These are phyloP conservation scores for Psilopsiagon aurifrons DNA, from an alignment of 2,113 vertebrate species.

Conservation along the genomic window DNA sequence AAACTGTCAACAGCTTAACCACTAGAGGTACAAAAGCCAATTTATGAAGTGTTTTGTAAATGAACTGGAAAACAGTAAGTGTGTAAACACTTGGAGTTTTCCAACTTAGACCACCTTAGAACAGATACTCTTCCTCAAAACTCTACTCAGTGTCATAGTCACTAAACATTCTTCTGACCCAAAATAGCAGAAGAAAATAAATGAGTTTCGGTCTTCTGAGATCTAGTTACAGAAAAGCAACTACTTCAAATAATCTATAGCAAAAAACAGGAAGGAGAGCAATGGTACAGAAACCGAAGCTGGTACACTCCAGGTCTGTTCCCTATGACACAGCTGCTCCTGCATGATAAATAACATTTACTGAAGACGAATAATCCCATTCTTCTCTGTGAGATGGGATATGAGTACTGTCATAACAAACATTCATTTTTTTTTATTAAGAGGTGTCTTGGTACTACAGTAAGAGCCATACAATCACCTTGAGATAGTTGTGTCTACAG, in stretches of 20 bases:
- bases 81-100: background rate
- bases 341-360: background rate
- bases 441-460: background rate
- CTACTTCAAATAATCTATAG: background rate
- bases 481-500: background rate
- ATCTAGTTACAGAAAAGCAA: background rate
- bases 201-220: background rate
- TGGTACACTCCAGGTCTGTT: background rate
- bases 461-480: background rate
- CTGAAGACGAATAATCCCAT: background rate
- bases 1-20: background rate
- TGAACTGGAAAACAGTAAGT: background rate
- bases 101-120: background rate
- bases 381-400: background rate
- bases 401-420: background rate
- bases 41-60: background rate
- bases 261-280: background rate
- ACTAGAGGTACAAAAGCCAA: background rate
- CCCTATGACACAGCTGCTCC: background rate
- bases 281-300: background rate
- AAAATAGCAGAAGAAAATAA: background rate
- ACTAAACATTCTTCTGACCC: background rate
- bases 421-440: background rate
- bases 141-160: background rate
- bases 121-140: background rate